Conservation (phyloP, 2,888 invertebrate species). For the Suillia variegata region DNA sequence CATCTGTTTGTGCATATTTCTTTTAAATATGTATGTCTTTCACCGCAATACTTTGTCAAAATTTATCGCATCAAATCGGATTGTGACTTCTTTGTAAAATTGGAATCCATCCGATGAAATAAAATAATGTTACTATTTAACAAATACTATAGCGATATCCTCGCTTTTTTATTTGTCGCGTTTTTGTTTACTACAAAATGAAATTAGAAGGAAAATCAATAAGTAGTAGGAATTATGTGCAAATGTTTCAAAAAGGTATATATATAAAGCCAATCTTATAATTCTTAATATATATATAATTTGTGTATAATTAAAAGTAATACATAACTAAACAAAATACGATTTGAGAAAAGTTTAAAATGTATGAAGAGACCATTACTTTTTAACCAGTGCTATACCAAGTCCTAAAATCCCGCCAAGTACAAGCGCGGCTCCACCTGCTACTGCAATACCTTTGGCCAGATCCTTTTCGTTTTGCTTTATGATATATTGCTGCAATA, state of each 20-base stretch:
- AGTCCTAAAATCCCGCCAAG: constrained; percentile 82
- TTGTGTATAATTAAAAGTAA: constrained; percentile 11
- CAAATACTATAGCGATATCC: neutral
- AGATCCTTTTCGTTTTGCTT: constrained; percentile 93
- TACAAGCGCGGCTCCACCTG: constrained; percentile 86
- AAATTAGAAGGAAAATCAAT: constrained; percentile 24
- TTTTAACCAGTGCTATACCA: constrained; percentile 77
- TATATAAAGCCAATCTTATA: no score
- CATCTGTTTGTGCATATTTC: neutral
- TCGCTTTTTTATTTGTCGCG: constrained; percentile 45
- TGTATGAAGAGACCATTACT: constrained; percentile 52
- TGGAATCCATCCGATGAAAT: no score
- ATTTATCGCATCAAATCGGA: no score
- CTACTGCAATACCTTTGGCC: constrained; percentile 84
- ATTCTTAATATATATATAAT: neutral
- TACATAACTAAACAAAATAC: constrained; percentile 5
- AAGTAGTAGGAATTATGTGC: neutral
- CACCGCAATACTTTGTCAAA: no score
- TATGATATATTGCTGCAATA: constrained; percentile 76
- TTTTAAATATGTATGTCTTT: neutral
- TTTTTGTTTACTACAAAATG: constrained; percentile 51
- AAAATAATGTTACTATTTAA: constrained; percentile 16
- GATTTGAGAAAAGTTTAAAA: constrained; percentile 5
- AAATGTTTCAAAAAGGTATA: neutral
- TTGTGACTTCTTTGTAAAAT: no score